A percentile compares a stretch with the other conserved stretches of the same genome.
phyloP scores from a whole-genome alignment of 2,888 invertebrate genomes.

The Odontocolon sp. region DNA sequence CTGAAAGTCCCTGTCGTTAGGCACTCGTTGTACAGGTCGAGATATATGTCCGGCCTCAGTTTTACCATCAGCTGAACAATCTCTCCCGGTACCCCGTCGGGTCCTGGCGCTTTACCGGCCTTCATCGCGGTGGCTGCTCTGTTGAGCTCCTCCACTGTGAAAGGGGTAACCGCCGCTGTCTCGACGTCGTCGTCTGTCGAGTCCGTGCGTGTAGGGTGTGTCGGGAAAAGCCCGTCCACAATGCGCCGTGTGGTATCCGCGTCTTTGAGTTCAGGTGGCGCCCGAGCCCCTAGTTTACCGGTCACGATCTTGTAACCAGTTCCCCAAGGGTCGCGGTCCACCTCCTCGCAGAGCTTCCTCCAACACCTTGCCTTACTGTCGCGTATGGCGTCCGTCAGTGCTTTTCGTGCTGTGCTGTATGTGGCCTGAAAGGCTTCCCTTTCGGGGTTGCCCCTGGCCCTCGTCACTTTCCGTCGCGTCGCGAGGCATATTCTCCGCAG shows the following conservation, averaged over 20 bases:
- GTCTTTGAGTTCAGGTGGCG: constrained; percentile 27
- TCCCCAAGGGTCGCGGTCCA: constrained; percentile 63
- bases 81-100: constrained; percentile 37
- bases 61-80: constrained; percentile 32
- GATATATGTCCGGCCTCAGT: constrained; percentile 24
- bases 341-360: constrained; percentile 63
- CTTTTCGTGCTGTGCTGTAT: constrained; percentile 36
- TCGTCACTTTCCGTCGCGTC: constrained; percentile 39
- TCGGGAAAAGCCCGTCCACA: constrained; percentile 48
- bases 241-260: constrained; percentile 34
- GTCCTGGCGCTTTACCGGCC: neutral
- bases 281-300: constrained; percentile 40
- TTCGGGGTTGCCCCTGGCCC: constrained; percentile 34
- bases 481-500: constrained; percentile 52
- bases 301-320: constrained; percentile 63
- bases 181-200: constrained; percentile 11
- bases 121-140: constrained; percentile 29
- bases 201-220: constrained; percentile 35
- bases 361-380: constrained; percentile 60
- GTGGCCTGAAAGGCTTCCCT: constrained; percentile 34
- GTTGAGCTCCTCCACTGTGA: constrained; percentile 39
- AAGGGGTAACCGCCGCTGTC: neutral
- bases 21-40: constrained; percentile 47
- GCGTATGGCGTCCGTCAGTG: constrained; percentile 40
- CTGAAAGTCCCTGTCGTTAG: constrained; percentile 26